These are phyloP conservation scores for Laothoe populi DNA, from an alignment of 2,888 invertebrate species.

Conservation along the genomic window DNA sequence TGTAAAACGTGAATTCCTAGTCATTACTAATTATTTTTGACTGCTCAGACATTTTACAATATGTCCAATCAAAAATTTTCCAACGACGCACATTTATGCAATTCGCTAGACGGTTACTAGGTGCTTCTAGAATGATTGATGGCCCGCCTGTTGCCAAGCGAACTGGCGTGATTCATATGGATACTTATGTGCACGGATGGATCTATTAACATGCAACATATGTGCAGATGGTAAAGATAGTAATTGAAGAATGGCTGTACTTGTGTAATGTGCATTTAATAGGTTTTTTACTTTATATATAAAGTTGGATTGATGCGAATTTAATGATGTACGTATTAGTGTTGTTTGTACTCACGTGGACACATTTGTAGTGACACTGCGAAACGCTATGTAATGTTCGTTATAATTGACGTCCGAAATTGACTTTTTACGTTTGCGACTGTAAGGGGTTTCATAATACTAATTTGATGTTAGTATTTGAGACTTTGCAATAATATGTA, in stretches of 20 bases:
- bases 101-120: slow-evolving; percentile 44
- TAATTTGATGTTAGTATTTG: slow-evolving; percentile 4
- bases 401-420: no score
- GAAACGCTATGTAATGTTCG: slow-evolving; percentile 6
- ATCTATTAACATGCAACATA: slow-evolving; percentile 36
- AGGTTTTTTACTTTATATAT: slow-evolving; percentile 22
- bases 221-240: slow-evolving; percentile 37
- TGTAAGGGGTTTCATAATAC: not conserved
- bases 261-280: slow-evolving; percentile 29
- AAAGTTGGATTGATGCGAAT: slow-evolving; percentile 25
- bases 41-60: slow-evolving; percentile 1
- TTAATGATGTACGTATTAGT: slow-evolving; percentile 25
- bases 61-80: not conserved
- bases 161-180: slow-evolving; percentile 41
- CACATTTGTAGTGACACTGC: slow-evolving; percentile 15
- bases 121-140: slow-evolving; percentile 45
- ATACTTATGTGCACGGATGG: slow-evolving; percentile 34
- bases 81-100: slow-evolving; percentile 36
- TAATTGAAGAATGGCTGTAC: slow-evolving; percentile 32
- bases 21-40: not conserved
- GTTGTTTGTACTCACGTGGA: slow-evolving; percentile 6
- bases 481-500: no score
- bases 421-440: slow-evolving; percentile 9
- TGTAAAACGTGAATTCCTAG: not conserved
- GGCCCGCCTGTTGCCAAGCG: slow-evolving; percentile 41